Base-by-base conservation (phyloP, 2,797 vertebrate species). In the Gephyroberyx darwinii region DNA sequence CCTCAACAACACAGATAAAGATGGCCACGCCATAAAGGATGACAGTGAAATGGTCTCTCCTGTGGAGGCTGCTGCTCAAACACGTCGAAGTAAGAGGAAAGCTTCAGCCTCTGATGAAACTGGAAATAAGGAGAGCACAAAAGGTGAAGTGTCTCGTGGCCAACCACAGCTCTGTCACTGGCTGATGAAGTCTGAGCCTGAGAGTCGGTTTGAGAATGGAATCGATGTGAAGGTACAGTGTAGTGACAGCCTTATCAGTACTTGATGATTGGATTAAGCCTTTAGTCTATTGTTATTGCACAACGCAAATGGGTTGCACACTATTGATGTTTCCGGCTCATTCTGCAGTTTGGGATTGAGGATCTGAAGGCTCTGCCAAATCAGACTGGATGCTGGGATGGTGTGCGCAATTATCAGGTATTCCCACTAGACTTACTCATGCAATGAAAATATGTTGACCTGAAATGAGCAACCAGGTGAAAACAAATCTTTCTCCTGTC, bases 151-250 rank as follows among this genome's bases (percentile, higher is more conserved):
- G 22, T 22, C 76, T 1, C 22, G 62, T 2, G 51, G 4, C 17
- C 8, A 68, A 20, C 64, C 79, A 1, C 66, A 81, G 66, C 88
- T 88, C 65, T 83, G 77, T 33, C 92, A 87, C 87, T 99, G 98
- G 98, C 90, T 99, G 77, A 96, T 99, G 96, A 99, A 99, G 86
- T 99, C 98, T 1, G 98, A 99, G 77, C 97, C 98, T 0, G 96
- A 99, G 82, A 99, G 95, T 87, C 94, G 97, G 58, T 86, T 98
- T 3, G 95, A 98, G 90, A 98, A 96, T 2, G 96, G 96, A 30
- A 86, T 97, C 16, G 97, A 99, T 48, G 86, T 98, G 84, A 99
- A 98, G 94, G 97, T 98, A 89, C 41, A 10, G 12, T 22, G 37
- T 4, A 59, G 52, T n/a, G 35, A 17, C 33, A 3, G 33, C 39